Evolutionary conservation across 1,140 invertebrate genomes (phyloP), one percentile per base, ranked within the genome.

Genomic region (Holotrichia oblita): DNA sequence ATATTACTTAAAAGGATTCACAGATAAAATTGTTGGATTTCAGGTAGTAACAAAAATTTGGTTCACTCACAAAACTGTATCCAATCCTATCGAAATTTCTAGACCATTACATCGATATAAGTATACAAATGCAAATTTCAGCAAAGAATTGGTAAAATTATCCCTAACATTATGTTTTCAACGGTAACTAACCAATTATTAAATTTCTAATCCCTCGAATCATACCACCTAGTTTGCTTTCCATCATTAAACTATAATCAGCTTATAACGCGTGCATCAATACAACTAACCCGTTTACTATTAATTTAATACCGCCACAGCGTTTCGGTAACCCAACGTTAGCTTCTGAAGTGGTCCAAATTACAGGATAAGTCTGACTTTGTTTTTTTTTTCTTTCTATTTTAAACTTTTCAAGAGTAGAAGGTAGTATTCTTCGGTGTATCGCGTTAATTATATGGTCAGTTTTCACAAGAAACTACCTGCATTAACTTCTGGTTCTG

Each of bases 271-370:
- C 44, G 7, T n/a, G n/a, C 48, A 17, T 55, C 48, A 17, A 55
- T 55, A 14, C 14, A 55, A 17, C 6, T 17, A 55, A 6, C 48
- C 17, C 6, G 48, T 27, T 69, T 8, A 12, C 61, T 69, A 22
- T 69, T 69, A 69, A 69, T 69, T 69, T 69, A 12, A 20, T 22
- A 22, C 61, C 61, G 61, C 61, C 61, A 34, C 22, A 22, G 61
- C 61, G 22, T 69, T 34, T 69, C 61, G 27, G 27, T 69, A 34
- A 14, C 27, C 61, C 10, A 27, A 27, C 22, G 8, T 34, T 69
- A 69, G 61, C 61, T 69, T 34, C 61, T 69, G 61, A 69, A 69
- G 61, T 69, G 61, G 61, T 34, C 22, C 61, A 27, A 69, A 69
- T 69, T 69, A 69, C 22, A 69, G 61, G 61, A 69, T 69, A 69